phyloP scores from a whole-genome alignment of 53 echinoderm and acorn worm genomes.

The Holothuria leucospilota region DNA sequence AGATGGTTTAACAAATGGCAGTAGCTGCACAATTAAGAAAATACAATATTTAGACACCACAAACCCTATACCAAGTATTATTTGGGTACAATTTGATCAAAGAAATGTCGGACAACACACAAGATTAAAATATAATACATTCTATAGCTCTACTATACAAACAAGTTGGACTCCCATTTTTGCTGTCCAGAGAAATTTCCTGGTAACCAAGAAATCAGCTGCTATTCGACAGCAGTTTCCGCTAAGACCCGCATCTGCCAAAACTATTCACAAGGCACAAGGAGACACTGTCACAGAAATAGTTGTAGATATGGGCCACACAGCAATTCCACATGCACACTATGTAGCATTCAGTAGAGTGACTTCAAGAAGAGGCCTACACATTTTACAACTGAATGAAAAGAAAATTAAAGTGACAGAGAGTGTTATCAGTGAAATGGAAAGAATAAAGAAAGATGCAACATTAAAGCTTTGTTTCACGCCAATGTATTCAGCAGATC shows the following conservation, averaged over 20 bases:
- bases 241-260: conserved; percentile 53
- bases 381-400: conserved; percentile 33
- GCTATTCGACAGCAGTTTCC: conserved; percentile 55
- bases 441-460: too few species aligned
- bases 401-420: conserved; percentile 25
- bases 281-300: conserved; percentile 49
- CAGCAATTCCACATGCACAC: conserved; percentile 31
- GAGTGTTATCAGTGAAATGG: background rate
- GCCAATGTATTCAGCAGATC: too few species aligned
- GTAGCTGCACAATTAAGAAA: too few species aligned
- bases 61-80: too few species aligned
- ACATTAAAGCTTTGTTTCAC: too few species aligned
- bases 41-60: too few species aligned
- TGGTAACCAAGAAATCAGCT: background rate
- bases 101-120: background rate
- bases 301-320: conserved; percentile 46
- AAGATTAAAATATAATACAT: background rate
- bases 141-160: background rate
- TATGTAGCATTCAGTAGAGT: conserved; percentile 53
- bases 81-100: conserved; percentile 53
- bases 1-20: conserved; percentile 59
- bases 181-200: conserved; percentile 28
- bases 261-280: conserved; percentile 62
- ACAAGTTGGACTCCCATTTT: conserved; percentile 42
- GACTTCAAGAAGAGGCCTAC: conserved; percentile 2